Base-by-base conservation (phyloP, 2,113 vertebrate genomes). In the Phrynosoma blainvillii region DNA sequence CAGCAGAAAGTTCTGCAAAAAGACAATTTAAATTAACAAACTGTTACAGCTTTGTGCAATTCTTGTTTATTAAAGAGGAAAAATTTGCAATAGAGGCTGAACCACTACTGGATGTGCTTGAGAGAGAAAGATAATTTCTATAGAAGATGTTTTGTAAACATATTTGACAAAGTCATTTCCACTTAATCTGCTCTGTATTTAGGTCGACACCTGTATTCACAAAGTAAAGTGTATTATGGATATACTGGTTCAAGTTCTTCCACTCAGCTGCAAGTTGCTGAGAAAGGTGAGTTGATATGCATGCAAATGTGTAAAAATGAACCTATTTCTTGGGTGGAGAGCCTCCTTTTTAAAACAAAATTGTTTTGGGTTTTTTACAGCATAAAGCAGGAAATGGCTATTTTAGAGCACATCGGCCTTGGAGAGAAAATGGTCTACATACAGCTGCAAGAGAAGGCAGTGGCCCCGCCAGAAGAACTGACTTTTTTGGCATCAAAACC, bases 141-240 rank as follows among this genome's bases (percentile, higher is more conserved):
- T 5, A 36, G 83, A 13, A 14, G 23, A 56, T 36, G n/a, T 42
- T 77, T 42, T 23, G 18, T 40, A 6, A 76, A 32, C 9, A 10
- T 27, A 4, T 25, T 14, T 62, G 59, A 62, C 59, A 32, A 70
- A 59, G 11, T 32, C 47, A 12, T 73, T 71, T 21, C n/a, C 42
- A 68, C 40, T n/a, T 11, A 5, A 54, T 76, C n/a, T 70, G 14
- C 25, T 84, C 7, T 73, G 23, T 77, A 6, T 90, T 56, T 80
- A 99, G 99, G 98, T 99, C 93, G 98, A 99, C 79, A 97, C 97
- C 0, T 98, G 97, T 90, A 98, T 99, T 94, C 97, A 98, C 90
- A 98, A 97, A 93, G 97, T 97, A 85, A 98, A 97, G 94, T 95
- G 95, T 1, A 91, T 98, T 89, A 95, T 99, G 97, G 96, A 96